Evolutionary conservation across 1,140 invertebrate species (phyloP), one percentile per base, ranked within the genome.

Genomic region (Bicyclus anynana): DNA sequence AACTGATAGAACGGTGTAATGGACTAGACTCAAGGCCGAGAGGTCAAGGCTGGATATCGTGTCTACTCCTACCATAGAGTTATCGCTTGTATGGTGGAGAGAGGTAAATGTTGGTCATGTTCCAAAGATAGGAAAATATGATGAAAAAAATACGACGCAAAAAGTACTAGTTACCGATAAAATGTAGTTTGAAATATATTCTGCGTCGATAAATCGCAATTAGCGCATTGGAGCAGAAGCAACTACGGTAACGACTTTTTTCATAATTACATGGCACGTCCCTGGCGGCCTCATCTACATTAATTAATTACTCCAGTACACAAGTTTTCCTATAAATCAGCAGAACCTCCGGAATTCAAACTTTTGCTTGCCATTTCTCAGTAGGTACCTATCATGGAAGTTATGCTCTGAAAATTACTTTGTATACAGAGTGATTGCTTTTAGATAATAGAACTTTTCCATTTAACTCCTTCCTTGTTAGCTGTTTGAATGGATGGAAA

Each of bases 251-350:
- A 20, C 40, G 40, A 44, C 40, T 44, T 44, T 44, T 44, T 44
- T 44, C 40, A 20, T 44, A 44, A 44, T 44, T 44, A 44, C 40
- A 44, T 20, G 40, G 40, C 7, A 12, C 40, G 17, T 16, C 40
- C 17, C 40, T 12, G n/a, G 40, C 17, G 40, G 18, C 20, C 23
- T 40, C 40, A 54, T 54, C 27, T 44, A 54, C 37, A 46, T 44
- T 46, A 40, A 53, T 53, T 53, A 54, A 54, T 54, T 54, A 54
- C 52, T 54, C 26, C 40, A 27, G 26, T 54, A 46, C 40, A 54
- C 40, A 54, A 54, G 52, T 54, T 54, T 54, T 35, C 40, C 52
- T 54, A 54, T 54, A 54, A 54, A 54, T 54, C 52, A 54, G 40
- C 52, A 23, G 52, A 46, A 54, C 52, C 52, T 54, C 26, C 26